phyloP scores from a whole-genome alignment of 2,888 invertebrate genomes.

The Artemia sp. region DNA sequence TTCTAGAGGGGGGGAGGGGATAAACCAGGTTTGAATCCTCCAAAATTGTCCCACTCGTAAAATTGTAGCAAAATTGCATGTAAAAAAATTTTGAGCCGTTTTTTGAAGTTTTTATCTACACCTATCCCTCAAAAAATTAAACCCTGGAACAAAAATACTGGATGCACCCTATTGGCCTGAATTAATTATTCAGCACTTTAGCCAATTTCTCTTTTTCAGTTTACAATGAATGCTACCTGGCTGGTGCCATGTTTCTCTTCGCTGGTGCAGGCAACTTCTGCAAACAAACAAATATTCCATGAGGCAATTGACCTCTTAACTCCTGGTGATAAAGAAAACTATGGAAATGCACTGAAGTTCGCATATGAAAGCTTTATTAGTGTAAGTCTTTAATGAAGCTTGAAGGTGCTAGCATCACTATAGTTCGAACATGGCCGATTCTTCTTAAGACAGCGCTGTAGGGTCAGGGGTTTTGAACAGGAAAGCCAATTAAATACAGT shows the following conservation, averaged over 20 bases:
- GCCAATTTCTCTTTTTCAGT: conserved; percentile 28
- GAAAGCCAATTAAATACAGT: no score
- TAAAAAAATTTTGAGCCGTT: background rate
- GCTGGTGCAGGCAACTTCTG: conserved; percentile 36
- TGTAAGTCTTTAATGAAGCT: conserved; percentile 28
- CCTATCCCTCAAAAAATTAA: no score
- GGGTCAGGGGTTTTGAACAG: no score
- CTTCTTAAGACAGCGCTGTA: no score
- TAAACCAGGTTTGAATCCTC: no score
- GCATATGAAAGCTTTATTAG: conserved; percentile 34
- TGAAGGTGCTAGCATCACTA: no score
- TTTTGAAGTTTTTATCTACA: no score
- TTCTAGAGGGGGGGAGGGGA: no score
- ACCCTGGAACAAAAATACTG: no score
- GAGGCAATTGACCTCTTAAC: conserved; percentile 31
- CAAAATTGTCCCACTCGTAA: conserved; percentile 27
- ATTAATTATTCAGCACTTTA: conserved; percentile 17
- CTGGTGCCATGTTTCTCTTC: conserved; percentile 31
- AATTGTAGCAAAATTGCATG: conserved; percentile 20
- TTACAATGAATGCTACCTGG: conserved; percentile 30
- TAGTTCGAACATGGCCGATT: no score
- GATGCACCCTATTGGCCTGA: conserved; percentile 1
- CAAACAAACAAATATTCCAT: conserved; percentile 33
- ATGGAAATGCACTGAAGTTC: conserved; percentile 33
- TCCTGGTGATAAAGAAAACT: conserved; percentile 34